Base-by-base conservation (phyloP, 2,888 invertebrate species). In the Phania funesta region DNA sequence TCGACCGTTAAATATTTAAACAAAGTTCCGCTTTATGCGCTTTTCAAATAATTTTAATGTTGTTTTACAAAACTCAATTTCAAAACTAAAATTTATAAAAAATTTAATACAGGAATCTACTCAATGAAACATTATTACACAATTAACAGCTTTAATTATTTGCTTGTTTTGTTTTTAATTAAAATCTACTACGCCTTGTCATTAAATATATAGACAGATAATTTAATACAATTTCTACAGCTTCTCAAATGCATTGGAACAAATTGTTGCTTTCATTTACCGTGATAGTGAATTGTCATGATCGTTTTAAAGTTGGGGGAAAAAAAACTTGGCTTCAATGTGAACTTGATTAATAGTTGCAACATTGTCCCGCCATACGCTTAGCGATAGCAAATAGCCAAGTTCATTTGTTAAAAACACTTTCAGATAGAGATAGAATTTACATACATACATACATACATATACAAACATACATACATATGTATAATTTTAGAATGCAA, bases 11-110 rank as follows among this genome's bases (percentile, higher is more conserved):
- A 35, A 35, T 35, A 32, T 11, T 8, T 32, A 11, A 32, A 11
- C 5, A 38, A 38, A 38, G 2, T 0, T 8, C 11, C n/a, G n/a
- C 9, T 41, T 52, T 32, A 46, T 26, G 35, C 54, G 46, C 18
- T 65, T 18, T 44, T 18, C 11, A 1, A 46, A 13, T 20, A 24
- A 54, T 46, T 54, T 60, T 18, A 29, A 64, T 73, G 50, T 65
- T 79, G 35, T 50, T 50, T 22, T 20, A 13, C 16, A 11, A n/a
- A 79, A 32, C 44, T n/a, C 44, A 9, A 24, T 60, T 32, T 58
- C 26, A 0, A 60, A 60, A 79, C 71, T 79, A 35, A 76, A 50
- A 13, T 46, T 16, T n/a, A 26, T 20, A 24, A 41, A 29, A 24
- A 1, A 2, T 18, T 18, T 54, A 13, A n/a, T n/a, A n/a, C n/a